Percentiles rank a stretch among this genome's conserved stretches.
Evolutionary conservation across 2,797 vertebrate species (phyloP).

Genomic region (Artibeus jamaicensis): DNA sequence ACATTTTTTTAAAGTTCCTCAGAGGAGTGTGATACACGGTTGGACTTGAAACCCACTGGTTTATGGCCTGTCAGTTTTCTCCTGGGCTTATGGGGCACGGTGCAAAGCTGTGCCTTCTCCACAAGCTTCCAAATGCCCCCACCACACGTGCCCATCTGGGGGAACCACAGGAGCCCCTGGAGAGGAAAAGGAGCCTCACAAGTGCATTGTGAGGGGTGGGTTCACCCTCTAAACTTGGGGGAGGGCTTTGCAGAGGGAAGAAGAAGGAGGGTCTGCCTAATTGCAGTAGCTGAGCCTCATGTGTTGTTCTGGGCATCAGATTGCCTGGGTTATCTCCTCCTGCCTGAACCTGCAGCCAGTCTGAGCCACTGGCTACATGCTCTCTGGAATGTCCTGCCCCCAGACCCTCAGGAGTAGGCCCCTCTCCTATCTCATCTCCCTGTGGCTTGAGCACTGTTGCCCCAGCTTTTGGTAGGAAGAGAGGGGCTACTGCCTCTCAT

Average conservation of each 20-base stretch:
- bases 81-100: background rate
- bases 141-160: accelerated
- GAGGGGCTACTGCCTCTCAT: background rate
- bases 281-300: background rate
- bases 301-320: background rate
- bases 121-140: background rate
- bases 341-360: background rate
- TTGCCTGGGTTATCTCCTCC: background rate
- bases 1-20: background rate
- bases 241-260: background rate
- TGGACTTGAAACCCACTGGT: background rate
- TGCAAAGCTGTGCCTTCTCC: background rate
- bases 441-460: background rate
- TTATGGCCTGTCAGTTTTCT: background rate
- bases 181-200: background rate
- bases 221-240: background rate
- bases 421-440: background rate
- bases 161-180: background rate
- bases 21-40: no score
- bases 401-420: background rate
- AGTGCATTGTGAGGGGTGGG: background rate
- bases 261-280: background rate
- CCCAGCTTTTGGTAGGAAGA: background rate
- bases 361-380: background rate
- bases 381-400: no score